Percentiles rank a stretch among this genome's conserved stretches.
Evolutionary conservation across 2,888 invertebrate genomes (phyloP).

Genomic region (Hymenopus coronatus): DNA sequence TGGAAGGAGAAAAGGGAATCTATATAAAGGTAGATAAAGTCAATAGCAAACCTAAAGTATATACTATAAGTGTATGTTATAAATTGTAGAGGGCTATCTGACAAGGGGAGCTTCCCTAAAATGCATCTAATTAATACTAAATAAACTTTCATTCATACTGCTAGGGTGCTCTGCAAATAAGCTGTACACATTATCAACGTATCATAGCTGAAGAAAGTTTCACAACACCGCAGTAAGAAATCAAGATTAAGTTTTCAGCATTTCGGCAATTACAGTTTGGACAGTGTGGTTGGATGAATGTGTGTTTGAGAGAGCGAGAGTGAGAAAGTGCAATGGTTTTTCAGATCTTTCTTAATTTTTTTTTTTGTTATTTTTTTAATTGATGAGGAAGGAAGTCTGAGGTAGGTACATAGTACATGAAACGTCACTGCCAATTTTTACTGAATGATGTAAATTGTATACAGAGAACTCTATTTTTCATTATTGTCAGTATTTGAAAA

Average conservation of each 20-base stretch:
- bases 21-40: too few relatives aligned
- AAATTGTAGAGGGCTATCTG: too few relatives aligned
- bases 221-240: too few relatives aligned
- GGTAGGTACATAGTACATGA: conserved; percentile 9
- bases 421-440: conserved; percentile 17
- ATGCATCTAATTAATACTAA: too few relatives aligned
- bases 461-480: conserved; percentile 19
- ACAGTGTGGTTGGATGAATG: not conserved
- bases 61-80: too few relatives aligned
- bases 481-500: conserved; percentile 10
- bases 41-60: too few relatives aligned
- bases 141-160: too few relatives aligned
- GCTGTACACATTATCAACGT: too few relatives aligned
- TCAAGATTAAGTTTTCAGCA: not conserved
- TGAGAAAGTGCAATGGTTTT: not conserved
- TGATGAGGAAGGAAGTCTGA: conserved; percentile 8
- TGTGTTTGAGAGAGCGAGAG: not conserved
- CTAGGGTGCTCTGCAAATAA: too few relatives aligned
- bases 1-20: too few relatives aligned
- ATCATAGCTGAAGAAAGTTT: too few relatives aligned
- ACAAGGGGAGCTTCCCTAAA: too few relatives aligned
- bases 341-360: not conserved
- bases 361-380: not conserved
- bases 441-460: conserved; percentile 11
- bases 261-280: not conserved